Evolutionary conservation across 2,888 invertebrate species (phyloP).

Genomic region (Tetranychus piercei): DNA sequence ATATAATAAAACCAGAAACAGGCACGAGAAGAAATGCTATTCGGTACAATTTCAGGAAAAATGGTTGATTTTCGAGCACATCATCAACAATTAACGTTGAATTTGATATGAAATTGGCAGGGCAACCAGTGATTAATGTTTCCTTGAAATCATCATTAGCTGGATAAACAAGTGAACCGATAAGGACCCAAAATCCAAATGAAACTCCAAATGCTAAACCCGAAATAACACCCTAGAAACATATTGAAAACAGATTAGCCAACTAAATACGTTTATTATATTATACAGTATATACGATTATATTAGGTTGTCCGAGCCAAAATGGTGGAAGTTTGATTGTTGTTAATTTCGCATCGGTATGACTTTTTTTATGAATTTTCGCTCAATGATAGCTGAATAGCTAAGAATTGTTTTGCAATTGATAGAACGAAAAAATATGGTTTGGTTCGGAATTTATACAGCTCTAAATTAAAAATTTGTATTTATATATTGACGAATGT

Average conservation of each 20-base stretch:
- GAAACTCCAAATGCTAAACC: constrained; percentile 21
- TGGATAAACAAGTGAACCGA: constrained; percentile 22
- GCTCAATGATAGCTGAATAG: no score
- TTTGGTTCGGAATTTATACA: no score
- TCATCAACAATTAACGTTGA: constrained; percentile 4
- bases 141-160: neutral
- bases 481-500: no score
- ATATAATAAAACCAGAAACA: constrained; percentile 23
- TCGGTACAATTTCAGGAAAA: constrained; percentile 18
- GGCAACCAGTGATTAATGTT: constrained; percentile 15
- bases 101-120: neutral
- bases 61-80: neutral
- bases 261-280: neutral
- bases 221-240: constrained; percentile 19
- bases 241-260: neutral
- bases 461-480: no score
- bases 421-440: no score
- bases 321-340: no score
- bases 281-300: no score
- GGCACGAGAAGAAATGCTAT: constrained; percentile 23
- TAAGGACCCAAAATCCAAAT: constrained; percentile 21
- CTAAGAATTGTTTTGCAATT: no score
- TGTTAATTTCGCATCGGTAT: no score
- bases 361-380: no score
- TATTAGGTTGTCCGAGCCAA: no score